Evolutionary conservation across 2,797 vertebrate species (phyloP), one percentile per base, ranked within the genome.

Genomic region (Tamandua tetradactyla): DNA sequence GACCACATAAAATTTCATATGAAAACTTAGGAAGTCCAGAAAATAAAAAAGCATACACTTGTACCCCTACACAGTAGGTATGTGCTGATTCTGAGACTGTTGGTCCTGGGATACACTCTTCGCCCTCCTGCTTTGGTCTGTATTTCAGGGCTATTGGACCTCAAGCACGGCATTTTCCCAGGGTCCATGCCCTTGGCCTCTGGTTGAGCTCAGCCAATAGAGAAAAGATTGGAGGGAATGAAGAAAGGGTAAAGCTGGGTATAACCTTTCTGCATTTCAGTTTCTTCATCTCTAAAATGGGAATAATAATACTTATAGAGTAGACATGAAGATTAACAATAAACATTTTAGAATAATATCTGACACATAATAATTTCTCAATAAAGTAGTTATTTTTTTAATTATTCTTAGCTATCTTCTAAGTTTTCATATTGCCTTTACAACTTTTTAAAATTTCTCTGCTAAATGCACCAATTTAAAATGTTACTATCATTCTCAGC

Each of bases 341-440:
- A 68, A 87, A 59, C 4, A 66, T 2, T 80, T 69, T 30, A 87
- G 11, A 62, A 55, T 35, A 62, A 55, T 35, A 89, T 14, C 32
- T 18, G 32, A 5, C 2, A 35, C 6, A 25, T n/a, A 22, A 69
- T 52, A 75, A n/a, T 27, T 1, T 35, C 32, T 76, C n/a, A 57
- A 18, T 1, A 80, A 72, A n/a, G n/a, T 61, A 93, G 71, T 86
- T 87, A 44, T 32, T 14, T 13, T 52, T 52, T 52, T 12, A 52
- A 68, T 59, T 25, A 25, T 89, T 27, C 74, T 86, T 57, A 57
- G 40, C 85, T 40, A 61, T 59, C 74, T 85, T 86, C 75, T 82
- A 86, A 89, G 88, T 91, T 72, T 91, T 95, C 49, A 72, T 66
- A 35, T 5, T 80, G 6, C 83, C 80, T 89, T 93, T n/a, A 42